These are phyloP conservation scores for Pitangus sulphuratus DNA, from an alignment of 2,797 vertebrate species.

Conservation along the genomic window DNA sequence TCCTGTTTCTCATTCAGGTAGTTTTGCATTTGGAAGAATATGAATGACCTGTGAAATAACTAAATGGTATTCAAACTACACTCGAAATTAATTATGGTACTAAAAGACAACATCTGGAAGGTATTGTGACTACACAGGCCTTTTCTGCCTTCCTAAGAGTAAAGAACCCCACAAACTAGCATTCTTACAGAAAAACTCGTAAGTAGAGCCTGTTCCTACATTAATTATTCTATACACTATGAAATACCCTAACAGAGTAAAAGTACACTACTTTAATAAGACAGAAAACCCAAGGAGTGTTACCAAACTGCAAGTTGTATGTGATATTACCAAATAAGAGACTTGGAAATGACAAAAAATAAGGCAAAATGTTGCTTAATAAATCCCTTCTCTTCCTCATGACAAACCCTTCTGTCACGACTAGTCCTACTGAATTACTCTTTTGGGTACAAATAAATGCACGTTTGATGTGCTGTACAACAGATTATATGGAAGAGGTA, in stretches of 20 bases:
- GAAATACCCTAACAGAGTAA: background rate
- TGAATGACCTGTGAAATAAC: background rate
- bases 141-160: background rate
- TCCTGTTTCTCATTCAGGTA: background rate
- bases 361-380: background rate
- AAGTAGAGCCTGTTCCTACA: background rate
- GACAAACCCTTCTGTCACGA: background rate
- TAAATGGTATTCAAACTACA: background rate
- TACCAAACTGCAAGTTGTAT: background rate
- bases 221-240: background rate
- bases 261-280: background rate
- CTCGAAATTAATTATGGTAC: background rate
- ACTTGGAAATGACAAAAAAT: rapidly evolving
- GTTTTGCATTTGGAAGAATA: background rate
- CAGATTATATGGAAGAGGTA: background rate
- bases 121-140: background rate
- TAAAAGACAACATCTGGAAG: background rate
- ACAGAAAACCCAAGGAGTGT: background rate
- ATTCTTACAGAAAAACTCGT: background rate
- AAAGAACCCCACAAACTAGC: rapidly evolving
- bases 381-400: background rate
- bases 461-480: background rate
- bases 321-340: background rate
- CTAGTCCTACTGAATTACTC: background rate
- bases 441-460: background rate